Conservation (phyloP, 1,140 invertebrate genomes). For the Drosophila insularis region DNA sequence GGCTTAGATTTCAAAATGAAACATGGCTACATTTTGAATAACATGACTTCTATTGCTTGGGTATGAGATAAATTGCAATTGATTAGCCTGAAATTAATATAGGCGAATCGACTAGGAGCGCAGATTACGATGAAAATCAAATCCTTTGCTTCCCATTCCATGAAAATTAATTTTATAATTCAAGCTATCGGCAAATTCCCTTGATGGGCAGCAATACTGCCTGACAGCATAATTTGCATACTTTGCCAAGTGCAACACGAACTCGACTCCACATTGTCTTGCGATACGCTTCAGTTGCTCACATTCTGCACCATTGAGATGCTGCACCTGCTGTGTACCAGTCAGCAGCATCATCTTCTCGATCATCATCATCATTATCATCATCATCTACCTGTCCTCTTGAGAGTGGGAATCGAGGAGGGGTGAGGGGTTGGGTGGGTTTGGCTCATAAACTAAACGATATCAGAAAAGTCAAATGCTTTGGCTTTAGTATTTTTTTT, state of each 20-base stretch:
- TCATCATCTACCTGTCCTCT: neutral
- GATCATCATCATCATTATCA: neutral
- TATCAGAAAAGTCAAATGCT: conserved; percentile 50
- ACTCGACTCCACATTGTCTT: conserved; percentile 15
- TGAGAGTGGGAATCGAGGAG: neutral
- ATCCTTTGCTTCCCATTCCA: neutral
- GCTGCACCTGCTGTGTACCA: conserved; percentile 53
- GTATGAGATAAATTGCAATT: neutral
- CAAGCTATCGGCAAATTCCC: conserved; percentile 14
- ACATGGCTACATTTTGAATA: no score
- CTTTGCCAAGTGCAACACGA: conserved; percentile 1
- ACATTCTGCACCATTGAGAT: conserved; percentile 7
- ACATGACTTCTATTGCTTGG: no score
- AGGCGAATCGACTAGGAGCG: neutral
- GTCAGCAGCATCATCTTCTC: neutral
- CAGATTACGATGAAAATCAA: neutral
- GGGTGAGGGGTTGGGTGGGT: neutral
- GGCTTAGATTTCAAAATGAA: no score
- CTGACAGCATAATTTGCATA: conserved; percentile 20
- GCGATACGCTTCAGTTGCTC: conserved; percentile 14
- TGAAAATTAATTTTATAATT: conserved; percentile 12
- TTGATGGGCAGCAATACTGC: conserved; percentile 5
- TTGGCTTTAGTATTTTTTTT: conserved; percentile 19
- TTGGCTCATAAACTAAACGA: conserved; percentile 65
- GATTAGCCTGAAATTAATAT: neutral